These are phyloP conservation scores for Amphiprion clarkii DNA, from an alignment of 2,797 vertebrate genomes.

Conservation along the genomic window DNA sequence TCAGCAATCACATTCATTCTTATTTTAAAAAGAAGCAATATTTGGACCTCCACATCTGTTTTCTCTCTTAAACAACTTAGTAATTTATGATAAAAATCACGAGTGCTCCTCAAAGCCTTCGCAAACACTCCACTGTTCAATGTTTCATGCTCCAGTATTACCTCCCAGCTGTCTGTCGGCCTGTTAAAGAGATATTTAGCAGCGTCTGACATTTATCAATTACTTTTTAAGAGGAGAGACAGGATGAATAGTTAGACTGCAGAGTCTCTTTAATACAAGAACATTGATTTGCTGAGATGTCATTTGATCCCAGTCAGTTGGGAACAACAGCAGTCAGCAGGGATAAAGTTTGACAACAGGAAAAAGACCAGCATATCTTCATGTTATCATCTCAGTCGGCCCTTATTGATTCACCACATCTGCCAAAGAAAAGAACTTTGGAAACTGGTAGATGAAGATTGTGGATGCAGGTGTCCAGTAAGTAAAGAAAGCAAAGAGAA, in stretches of 20 bases:
- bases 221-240: slow-evolving; percentile 23
- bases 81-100: slow-evolving; percentile 12
- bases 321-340: slow-evolving; percentile 15
- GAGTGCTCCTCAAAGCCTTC: slow-evolving; percentile 2
- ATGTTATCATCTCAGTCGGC: slow-evolving; percentile 38
- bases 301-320: slow-evolving; percentile 38
- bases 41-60: not conserved
- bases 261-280: slow-evolving; percentile 35
- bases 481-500: not conserved
- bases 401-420: slow-evolving; percentile 33
- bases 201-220: slow-evolving; percentile 32
- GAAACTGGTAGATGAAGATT: not conserved
- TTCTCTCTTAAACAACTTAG: too few species aligned
- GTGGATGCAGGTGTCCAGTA: not conserved
- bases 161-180: slow-evolving; percentile 1
- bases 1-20: not conserved
- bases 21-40: too few species aligned
- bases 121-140: not conserved
- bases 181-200: slow-evolving; percentile 31
- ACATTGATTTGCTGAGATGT: slow-evolving; percentile 50
- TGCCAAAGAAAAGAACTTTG: slow-evolving; percentile 8
- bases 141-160: slow-evolving; percentile 10
- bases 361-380: slow-evolving; percentile 26
- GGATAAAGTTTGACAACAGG: slow-evolving; percentile 36
- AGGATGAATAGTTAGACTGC: slow-evolving; percentile 6